Base-by-base conservation (phyloP, 2,113 vertebrate species). In the Percopsis transmontana region DNA sequence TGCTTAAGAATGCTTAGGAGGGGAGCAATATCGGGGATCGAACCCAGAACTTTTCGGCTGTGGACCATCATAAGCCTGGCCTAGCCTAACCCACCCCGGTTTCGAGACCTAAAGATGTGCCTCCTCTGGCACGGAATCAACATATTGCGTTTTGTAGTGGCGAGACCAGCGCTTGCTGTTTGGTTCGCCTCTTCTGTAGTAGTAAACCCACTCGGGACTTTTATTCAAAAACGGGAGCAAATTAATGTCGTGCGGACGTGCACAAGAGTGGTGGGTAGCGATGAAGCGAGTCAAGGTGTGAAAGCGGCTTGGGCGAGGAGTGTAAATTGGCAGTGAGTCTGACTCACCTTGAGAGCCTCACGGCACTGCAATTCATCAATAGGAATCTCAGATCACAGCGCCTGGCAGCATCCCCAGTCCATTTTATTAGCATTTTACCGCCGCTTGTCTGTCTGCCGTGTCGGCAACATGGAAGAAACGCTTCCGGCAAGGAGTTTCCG, bases 341-440 rank as follows among this genome's bases (percentile, higher is more conserved):
- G 79, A 83, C 78, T 88, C 79, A 87, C 86, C 86, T 89, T 87
- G 85, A 86, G 85, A 77, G 78, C 23, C 55, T 77, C 2, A 39
- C 72, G 41, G 57, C 53, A 75, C 72, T 79, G 66, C 76, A 76
- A 77, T 85, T 87, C 86, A 86, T 90, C 87, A 88, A 83, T 87
- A 47, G 65, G 83, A 88, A 84, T 87, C 82, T 83, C 85, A 83
- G 87, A 88, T 86, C 86, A 86, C 78, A 88, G 80, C 58, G 6
- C 16, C 2, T n/a, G 62, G 80, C 72, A 70, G 74, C 47, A 40
- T 59, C 85, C 72, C 72, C 76, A 61, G 69, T 82, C 77, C 85
- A 68, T 85, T 82, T 75, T 84, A 80, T 87, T 90, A 81, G 77
- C 84, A 87, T 88, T 86, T 85, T 80, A 76, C 71, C 64, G 65